Percentiles rank a stretch among this genome's conserved stretches.
Conservation (phyloP, 2,888 invertebrate genomes). For the Drosophila peninsularis region DNA sequence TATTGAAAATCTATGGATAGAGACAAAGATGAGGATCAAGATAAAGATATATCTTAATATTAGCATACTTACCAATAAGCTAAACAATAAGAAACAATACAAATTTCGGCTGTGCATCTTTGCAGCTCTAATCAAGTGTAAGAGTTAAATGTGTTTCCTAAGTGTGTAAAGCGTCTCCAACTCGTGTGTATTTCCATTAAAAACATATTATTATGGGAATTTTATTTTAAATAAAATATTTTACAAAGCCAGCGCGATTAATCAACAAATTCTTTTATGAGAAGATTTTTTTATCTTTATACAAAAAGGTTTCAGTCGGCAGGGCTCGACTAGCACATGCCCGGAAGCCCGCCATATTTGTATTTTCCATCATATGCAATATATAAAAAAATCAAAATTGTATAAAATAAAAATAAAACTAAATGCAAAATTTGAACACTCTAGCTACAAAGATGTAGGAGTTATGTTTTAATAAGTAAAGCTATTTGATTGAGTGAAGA, state of each 20-base stretch:
- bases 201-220: background rate
- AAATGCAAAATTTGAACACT: background rate
- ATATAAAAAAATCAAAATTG: background rate
- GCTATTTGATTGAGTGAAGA: background rate
- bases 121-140: background rate
- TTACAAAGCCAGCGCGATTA: background rate
- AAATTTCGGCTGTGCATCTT: conserved; percentile 12
- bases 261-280: no score
- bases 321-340: background rate
- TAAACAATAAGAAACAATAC: background rate
- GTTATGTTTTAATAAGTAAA: background rate
- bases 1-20: background rate
- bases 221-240: background rate
- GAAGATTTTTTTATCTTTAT: background rate
- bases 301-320: background rate
- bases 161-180: background rate
- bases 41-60: no score
- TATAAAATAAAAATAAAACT: background rate
- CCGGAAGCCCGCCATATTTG: no score
- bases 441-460: no score
- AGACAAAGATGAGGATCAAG: no score
- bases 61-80: conserved; percentile 9
- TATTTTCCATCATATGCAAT: background rate
- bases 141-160: background rate
- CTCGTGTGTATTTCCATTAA: background rate